Percentiles rank a stretch among this genome's conserved stretches.
Conservation (phyloP, 2,797 vertebrate species). For the Macropus fuliginosus region DNA sequence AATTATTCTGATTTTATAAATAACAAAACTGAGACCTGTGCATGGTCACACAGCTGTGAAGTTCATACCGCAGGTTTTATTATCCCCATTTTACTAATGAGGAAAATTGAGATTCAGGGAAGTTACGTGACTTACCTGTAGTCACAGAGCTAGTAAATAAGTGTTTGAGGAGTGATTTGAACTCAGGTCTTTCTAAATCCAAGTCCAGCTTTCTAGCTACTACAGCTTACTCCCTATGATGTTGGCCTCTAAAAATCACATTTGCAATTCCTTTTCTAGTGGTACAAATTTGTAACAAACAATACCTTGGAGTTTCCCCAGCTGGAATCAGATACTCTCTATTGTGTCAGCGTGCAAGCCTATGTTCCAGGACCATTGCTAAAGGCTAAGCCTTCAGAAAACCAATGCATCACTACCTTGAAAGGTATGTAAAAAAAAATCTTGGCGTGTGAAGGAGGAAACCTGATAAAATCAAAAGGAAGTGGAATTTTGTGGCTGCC, state of each 20-base stretch:
- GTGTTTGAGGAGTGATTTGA: not conserved
- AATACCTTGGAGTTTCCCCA: constrained; percentile 78
- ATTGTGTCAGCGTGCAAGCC: constrained; percentile 83
- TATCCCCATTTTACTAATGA: not conserved
- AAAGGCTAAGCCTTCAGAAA: constrained; percentile 77
- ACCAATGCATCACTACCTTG: constrained; percentile 80
- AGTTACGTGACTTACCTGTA: not conserved
- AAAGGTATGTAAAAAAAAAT: constrained; percentile 81
- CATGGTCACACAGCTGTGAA: not conserved
- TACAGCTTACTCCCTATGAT: not conserved
- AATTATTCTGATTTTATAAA: not conserved
- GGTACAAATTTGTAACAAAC: constrained; percentile 82
- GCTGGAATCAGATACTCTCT: constrained; percentile 82
- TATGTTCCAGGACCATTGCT: constrained; percentile 73
- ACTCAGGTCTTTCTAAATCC: not conserved
- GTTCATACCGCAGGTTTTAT: not conserved
- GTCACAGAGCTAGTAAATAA: not conserved
- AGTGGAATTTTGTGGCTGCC: not conserved
- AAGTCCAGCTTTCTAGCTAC: not conserved
- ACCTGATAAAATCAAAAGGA: not conserved
- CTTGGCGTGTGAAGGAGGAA: not conserved
- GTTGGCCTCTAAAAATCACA: constrained; percentile 43
- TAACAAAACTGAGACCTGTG: not conserved
- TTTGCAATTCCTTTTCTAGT: constrained; percentile 75
- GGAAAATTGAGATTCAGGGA: not conserved